Conservation (phyloP, 2,888 invertebrate genomes). For the Ectemnius lituratus region DNA sequence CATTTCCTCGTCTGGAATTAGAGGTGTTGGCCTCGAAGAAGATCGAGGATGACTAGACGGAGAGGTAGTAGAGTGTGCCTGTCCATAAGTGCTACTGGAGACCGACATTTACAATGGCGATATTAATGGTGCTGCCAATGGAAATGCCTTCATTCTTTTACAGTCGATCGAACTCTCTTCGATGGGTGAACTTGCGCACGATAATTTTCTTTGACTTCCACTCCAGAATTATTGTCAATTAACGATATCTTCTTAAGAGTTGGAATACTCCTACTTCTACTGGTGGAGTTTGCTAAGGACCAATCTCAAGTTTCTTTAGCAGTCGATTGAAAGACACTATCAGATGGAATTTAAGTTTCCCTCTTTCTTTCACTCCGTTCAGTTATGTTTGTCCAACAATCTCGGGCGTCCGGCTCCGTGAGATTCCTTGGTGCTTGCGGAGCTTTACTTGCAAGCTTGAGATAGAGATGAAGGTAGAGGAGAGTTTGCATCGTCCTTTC, state of each 20-base stretch:
- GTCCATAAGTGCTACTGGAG: no score
- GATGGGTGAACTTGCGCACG: not conserved
- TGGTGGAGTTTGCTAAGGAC: not conserved
- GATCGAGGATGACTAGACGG: not conserved
- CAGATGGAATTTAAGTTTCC: conserved; percentile 1
- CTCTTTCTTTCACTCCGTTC: not conserved
- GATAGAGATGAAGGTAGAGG: not conserved
- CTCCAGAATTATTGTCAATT: conserved; percentile 4
- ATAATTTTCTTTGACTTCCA: not conserved
- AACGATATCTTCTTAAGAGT: not conserved
- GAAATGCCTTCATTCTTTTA: no score
- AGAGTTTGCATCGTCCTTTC: conserved; percentile 16
- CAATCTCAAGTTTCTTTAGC: conserved; percentile 3
- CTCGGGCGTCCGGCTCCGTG: no score
- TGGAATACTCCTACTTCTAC: not conserved
- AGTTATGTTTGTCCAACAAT: no score
- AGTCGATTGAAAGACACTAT: not conserved
- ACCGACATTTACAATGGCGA: no score
- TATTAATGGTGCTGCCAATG: no score
- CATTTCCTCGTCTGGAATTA: not conserved
- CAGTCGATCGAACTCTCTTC: no score
- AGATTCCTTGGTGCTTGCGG: no score
- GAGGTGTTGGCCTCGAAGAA: not conserved
- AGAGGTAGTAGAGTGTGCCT: no score
- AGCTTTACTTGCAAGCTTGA: no score